These are phyloP conservation scores for Umimayanthus kanabou DNA, from an alignment of 92 coral and sea anemone genomes.

Conservation along the genomic window DNA sequence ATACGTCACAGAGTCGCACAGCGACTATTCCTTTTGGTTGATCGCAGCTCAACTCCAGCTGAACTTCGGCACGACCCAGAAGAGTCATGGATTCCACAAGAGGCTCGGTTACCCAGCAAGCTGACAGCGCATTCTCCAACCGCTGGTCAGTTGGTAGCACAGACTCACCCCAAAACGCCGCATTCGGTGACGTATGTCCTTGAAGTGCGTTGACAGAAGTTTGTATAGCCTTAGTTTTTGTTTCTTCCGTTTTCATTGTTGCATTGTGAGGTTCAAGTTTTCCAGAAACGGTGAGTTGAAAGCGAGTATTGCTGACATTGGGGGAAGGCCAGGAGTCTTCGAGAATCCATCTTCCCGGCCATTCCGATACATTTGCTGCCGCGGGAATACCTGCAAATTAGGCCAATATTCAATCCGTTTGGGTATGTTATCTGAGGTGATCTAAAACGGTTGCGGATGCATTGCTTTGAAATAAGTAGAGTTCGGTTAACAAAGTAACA, in stretches of 20 bases:
- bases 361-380: conserved; percentile 44
- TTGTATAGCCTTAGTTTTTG: background rate
- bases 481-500: too few relatives aligned
- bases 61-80: conserved; percentile 63
- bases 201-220: conserved; percentile 26
- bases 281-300: conserved; percentile 35
- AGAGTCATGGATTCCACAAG: conserved; percentile 59
- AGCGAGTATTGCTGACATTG: conserved; percentile 56
- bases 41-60: conserved; percentile 68
- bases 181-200: conserved; percentile 16
- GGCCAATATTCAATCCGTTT: background rate
- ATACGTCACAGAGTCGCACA: conserved; percentile 75
- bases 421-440: background rate
- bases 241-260: background rate
- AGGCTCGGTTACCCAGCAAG: conserved; percentile 70
- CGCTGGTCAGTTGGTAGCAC: conserved; percentile 66
- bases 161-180: conserved; percentile 39
- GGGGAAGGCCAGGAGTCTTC: conserved; percentile 82
- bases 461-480: too few relatives aligned
- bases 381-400: conserved; percentile 56
- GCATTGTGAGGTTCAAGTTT: conserved; percentile 12
- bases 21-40: conserved; percentile 56
- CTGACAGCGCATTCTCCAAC: conserved; percentile 62
- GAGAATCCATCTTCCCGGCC: conserved; percentile 87
- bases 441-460: too few relatives aligned